Base-by-base conservation (phyloP, 2,113 vertebrate species). In the Dasypus novemcinctus region DNA sequence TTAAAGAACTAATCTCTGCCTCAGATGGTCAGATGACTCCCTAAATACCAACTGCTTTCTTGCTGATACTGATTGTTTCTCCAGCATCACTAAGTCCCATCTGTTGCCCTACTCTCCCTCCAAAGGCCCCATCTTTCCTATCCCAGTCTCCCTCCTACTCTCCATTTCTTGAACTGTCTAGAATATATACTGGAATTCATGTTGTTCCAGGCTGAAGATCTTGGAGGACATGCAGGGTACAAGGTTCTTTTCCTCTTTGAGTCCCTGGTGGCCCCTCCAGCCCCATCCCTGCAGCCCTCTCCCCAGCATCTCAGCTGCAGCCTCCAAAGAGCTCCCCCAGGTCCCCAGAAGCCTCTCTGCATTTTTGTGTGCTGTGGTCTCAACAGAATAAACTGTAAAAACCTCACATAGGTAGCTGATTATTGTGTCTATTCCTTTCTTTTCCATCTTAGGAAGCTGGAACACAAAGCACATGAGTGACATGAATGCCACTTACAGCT, bases 401-500 rank as follows among this genome's bases (percentile, higher is more conserved):
- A 79, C 59, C 59, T 54, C 81, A 11, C 13, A 38, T 3, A 17
- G 57, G n/a, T 71, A 66, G 2, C 29, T 74, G 43, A 3, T 75
- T 66, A 27, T 18, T 20, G 63, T 33, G 63, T 66, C 78, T n/a
- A 27, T 94, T 3, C 21, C 38, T 61, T 63, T 95, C 27, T 33
- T 43, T 72, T 49, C 8, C 0, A n/a, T 74, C 85, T 8, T 97
- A 99, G 99, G 98, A 99, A 98, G 94, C 93, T 99, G 88, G 99
- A 99, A 0, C 99, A 99, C 91, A 99, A 99, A 71, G 98, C 76
- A n/a, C n/a, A n/a, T n/a, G 99, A 99, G 96, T 98, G 98, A 9
- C 98, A 98, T 88, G 98, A 99, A 97, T 99, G 99, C 95, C 99
- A 99, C 95, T 98, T 83, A 78, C 98, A 98, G 97, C 97, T 99